Conservation (phyloP, 2,797 vertebrate species). For the Acomys russatus region DNA sequence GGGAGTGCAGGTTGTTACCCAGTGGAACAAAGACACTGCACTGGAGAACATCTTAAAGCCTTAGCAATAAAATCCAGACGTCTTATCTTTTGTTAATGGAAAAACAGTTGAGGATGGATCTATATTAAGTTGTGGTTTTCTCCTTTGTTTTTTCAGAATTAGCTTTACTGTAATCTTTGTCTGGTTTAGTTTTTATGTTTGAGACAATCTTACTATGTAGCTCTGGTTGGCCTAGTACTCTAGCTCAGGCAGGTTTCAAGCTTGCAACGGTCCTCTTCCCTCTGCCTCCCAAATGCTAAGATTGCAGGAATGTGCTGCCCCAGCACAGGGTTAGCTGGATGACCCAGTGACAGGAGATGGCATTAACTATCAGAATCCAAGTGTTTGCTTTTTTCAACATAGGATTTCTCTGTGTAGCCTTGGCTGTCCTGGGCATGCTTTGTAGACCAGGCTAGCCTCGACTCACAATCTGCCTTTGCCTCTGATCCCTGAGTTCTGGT, state of each 20-base stretch:
- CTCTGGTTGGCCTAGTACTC: background rate
- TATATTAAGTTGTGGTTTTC: background rate
- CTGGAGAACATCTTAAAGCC: background rate
- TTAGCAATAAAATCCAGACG: background rate
- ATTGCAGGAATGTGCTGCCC: background rate
- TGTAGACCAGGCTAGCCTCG: no score
- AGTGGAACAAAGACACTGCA: background rate
- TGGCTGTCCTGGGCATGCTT: no score
- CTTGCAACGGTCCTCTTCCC: background rate
- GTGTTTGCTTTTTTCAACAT: no score
- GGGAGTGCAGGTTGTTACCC: background rate
- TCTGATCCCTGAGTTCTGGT: no score
- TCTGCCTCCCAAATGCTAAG: background rate
- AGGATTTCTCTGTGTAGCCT: no score
- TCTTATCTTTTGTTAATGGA: background rate
- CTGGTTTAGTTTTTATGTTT: background rate
- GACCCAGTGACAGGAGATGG: background rate
- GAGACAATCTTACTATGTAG: background rate
- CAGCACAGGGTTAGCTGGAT: background rate
- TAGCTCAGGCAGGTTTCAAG: background rate
- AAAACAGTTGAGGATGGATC: background rate
- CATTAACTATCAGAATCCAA: background rate
- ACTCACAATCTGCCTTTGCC: no score
- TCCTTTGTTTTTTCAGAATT: slow-evolving; percentile 10
- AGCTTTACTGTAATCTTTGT: background rate